Base-by-base conservation (phyloP, 2,797 vertebrate genomes). In the Philypnodon macrostomus region DNA sequence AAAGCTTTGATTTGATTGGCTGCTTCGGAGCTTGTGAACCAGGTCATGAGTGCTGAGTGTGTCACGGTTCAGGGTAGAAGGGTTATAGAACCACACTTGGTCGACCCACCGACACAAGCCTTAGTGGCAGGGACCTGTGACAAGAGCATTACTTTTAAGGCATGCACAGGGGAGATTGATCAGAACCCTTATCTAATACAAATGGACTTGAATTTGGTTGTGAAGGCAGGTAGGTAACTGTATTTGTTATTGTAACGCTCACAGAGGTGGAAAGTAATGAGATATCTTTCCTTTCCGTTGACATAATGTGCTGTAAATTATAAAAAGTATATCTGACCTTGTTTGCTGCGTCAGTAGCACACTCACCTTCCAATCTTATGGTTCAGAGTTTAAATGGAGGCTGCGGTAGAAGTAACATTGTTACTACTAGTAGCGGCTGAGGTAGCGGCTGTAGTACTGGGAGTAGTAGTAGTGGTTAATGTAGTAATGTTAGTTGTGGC, bases 21-120 rank as follows among this genome's bases (percentile, higher is more conserved):
- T 85, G 75, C 50, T 30, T 16, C 45, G 31, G 63, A 39, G 53
- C 46, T 66, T 77, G 57, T 70, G 77, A 85, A 84, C 64, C 75
- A 84, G 81, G 82, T 84, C 85, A 79, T 61, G 70, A 67, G 57
- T 34, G 24, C 42, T 19, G 78, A 70, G 76, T 58, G 53, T 81
- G 84, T 77, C 79, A 79, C 12, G 56, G 79, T 72, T 76, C 67
- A 77, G 67, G 63, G 63, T 68, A 44, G 63, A 44, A 74, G 70
- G 75, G 67, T 79, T 79, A 71, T 53, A 39, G 53, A 70, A 69
- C 56, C 1, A 30, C 52, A 58, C 58, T 58, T 16, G 1, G 23
- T 54, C 32, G 60, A 61, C 49, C 40, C 42, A 16, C 45, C 55
- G 17, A 59, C 70, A 47, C 21, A 2, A 36, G 21, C 58, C 56